Evolutionary conservation across 2,797 vertebrate genomes (phyloP), one percentile per base, ranked within the genome.

Genomic region (Syndactyla subalaris): DNA sequence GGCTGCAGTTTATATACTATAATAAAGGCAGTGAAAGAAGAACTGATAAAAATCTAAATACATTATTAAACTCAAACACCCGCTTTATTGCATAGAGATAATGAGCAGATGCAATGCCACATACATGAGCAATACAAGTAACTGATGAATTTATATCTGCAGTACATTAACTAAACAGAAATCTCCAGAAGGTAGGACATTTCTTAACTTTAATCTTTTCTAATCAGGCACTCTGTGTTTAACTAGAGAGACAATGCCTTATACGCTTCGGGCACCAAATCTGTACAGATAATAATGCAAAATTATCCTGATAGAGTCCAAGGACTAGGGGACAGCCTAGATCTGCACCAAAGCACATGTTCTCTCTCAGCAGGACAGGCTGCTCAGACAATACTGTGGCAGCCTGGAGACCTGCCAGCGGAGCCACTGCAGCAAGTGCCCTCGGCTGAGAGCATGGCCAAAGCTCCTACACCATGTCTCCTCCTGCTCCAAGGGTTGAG

Each of bases 11-110:
- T 70, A 78, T 49, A 73, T 2, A 21, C 39, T 34, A n/a, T 21
- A 74, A 68, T 36, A 82, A 84, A 95, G 79, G 76, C 67, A 75
- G 46, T 9, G 51, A 3, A 11, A 49, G 85, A 74, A 82, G 46
- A 79, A 52, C 9, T 3, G 3, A 76, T 67, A 39, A 46, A 67
- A 90, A 84, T 51, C 76, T 67, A 63, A 78, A 73, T 20, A 36
- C 8, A 7, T 52, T 48, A 32, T 88, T 87, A 75, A 91, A 75
- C 51, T 59, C 84, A 65, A 61, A 58, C 27, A 38, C 39, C 45
- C 92, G 22, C 83, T 73, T 82, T 38, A 82, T 11, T 63, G 32
- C 57, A 38, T 20, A 26, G 86, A 87, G 45, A 74, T 13, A 54
- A 63, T 5, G 36, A 79, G 34, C 15, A 18, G 55, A 46, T 67